phyloP scores from a whole-genome alignment of 23 tunicate genomes.

The Botrylloides violaceus region DNA sequence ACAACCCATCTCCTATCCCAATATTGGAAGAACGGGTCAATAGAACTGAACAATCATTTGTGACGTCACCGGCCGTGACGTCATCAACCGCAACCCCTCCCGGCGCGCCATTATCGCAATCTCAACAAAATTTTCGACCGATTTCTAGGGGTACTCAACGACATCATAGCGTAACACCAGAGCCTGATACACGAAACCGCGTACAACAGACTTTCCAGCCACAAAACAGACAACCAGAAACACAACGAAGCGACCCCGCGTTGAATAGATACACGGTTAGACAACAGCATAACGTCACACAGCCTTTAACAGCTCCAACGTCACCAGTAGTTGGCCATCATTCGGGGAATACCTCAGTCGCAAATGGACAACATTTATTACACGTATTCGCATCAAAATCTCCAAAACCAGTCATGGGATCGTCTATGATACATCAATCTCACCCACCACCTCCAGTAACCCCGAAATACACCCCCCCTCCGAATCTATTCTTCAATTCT shows the following conservation, averaged over 20 bases:
- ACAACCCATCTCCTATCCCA: constrained; percentile 3
- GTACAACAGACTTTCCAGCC: neutral
- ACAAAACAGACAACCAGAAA: neutral
- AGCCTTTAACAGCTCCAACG: constrained; percentile 18
- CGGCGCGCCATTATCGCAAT: neutral
- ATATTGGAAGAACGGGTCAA: neutral
- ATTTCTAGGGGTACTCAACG: constrained; percentile 8
- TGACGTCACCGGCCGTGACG: neutral
- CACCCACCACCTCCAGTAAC: neutral
- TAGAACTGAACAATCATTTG: neutral
- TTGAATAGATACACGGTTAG: constrained; percentile 6
- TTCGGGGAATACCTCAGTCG: neutral
- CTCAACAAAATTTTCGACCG: neutral
- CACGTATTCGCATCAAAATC: neutral
- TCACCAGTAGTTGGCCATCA: constrained; percentile 8
- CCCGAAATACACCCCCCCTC: constrained; percentile 14
- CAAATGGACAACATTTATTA: neutral
- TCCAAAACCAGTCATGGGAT: neutral
- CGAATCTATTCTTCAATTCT: neutral
- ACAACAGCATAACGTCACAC: neutral
- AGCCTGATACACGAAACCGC: neutral
- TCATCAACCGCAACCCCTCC: neutral
- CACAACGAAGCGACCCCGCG: constrained; percentile 16
- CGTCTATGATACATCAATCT: neutral
- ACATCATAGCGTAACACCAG: constrained; percentile 9